These are phyloP conservation scores for Aplidium turbinatum DNA, from an alignment of 23 tunicate genomes.

Conservation along the genomic window DNA sequence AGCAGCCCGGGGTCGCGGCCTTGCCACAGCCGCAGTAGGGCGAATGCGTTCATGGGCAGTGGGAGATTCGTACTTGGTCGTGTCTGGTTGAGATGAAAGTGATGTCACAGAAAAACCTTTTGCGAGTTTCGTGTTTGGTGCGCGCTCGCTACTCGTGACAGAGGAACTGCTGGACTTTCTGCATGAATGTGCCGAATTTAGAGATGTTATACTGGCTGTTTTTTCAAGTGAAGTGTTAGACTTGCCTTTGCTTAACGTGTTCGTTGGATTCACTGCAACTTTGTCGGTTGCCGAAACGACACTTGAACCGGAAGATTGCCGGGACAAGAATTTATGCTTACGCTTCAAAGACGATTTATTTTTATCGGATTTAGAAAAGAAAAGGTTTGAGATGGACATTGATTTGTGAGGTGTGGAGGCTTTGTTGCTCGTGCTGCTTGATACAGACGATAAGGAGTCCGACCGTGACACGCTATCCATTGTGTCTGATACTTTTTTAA, in stretches of 20 bases:
- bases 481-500: constrained; percentile 10
- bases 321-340: constrained; percentile 15
- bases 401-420: constrained; percentile 28
- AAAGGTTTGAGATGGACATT: constrained; percentile 25
- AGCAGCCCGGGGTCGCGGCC: constrained; percentile 52
- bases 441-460: constrained; percentile 50
- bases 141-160: constrained; percentile 8
- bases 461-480: background rate
- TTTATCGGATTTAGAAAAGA: constrained; percentile 34
- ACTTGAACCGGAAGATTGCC: constrained; percentile 25
- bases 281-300: constrained; percentile 7
- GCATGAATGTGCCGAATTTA: background rate
- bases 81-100: background rate
- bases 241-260: constrained; percentile 10
- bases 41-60: constrained; percentile 26
- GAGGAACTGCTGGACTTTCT: constrained; percentile 24
- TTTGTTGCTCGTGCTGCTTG: constrained; percentile 27
- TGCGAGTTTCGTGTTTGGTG: background rate
- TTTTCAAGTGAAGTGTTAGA: constrained; percentile 1
- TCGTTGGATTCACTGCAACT: background rate
- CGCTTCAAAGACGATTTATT: constrained; percentile 27
- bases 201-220: background rate
- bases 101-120: constrained; percentile 2
- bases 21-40: constrained; percentile 36
- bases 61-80: background rate